Evolutionary conservation across 2,888 invertebrate genomes (phyloP), one percentile per base, ranked within the genome.

Genomic region (Calameuta idolon): DNA sequence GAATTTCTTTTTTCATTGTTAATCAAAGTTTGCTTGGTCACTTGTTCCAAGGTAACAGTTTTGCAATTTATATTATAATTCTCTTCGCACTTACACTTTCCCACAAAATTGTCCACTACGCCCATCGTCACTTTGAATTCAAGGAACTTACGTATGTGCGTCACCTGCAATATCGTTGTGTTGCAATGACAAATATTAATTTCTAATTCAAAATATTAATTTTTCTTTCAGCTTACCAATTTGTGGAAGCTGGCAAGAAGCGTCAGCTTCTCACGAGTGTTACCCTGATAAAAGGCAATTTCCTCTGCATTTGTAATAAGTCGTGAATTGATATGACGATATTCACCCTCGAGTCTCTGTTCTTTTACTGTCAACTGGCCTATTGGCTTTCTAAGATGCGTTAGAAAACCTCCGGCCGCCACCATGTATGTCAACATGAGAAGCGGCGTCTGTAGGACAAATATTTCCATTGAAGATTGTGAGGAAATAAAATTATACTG

Each of bases 271-370:
- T 99, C 99, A 30, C 98, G 94, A 82, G 95, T 94, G 87, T 96
- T 97, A 82, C 97, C 97, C 92, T 96, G 94, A 87, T 95, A 96
- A 91, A 96, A 96, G 0, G 96, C 95, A 71, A 98, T 94, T 92
- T 99, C 99, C 92, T 99, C 99, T 0, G 98, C 97, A 92, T 99
- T 98, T 0, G 98, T 98, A 80, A 99, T 99, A 40, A 99, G 93
- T 76, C 99, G 94, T 3, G 99, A 97, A 92, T 99, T 98, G 55
- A 99, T 98, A 89, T 98, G 99, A 90, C 99, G 94, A 92, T 98
- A 99, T 93, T 99, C 99, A 77, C 99, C 99, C 93, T 99, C 99
- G n/a, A 99, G 92, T 90, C 97, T 97, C 92, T 99, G 99, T 91
- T 99, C 99, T 81, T 95, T 95, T 0, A 98, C 97, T 0, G 99